phyloP scores from a whole-genome alignment of 2,888 invertebrate species.

The Aphelenchoides bicaudatus region DNA sequence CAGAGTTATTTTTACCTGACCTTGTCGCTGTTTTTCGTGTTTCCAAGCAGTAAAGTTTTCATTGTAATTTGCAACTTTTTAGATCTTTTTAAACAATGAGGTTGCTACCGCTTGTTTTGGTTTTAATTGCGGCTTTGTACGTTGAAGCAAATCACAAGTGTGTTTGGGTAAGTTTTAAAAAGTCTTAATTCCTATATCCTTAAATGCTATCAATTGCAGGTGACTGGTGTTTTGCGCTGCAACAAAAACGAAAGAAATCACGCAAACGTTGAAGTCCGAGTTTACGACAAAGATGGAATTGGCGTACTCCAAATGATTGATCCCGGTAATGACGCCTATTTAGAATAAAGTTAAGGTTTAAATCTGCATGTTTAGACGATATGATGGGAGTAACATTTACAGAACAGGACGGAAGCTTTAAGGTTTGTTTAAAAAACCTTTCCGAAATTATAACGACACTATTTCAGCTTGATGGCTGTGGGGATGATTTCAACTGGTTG shows the following conservation, averaged over 20 bases:
- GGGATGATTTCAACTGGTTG: constrained; percentile 56
- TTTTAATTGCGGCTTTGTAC: neutral
- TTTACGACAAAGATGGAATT: constrained; percentile 50
- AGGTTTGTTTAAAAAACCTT: neutral
- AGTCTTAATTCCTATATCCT: too few species aligned
- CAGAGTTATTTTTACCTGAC: too few species aligned
- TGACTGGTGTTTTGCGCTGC: constrained; percentile 48
- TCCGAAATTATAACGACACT: constrained; percentile 2
- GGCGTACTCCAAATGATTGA: constrained; percentile 46
- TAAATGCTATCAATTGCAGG: too few species aligned
- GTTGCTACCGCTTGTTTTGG: neutral
- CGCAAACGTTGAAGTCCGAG: constrained; percentile 57
- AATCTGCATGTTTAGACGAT: too few species aligned
- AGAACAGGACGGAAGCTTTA: constrained; percentile 47
- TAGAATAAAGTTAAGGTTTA: too few species aligned
- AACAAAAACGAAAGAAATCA: constrained; percentile 47
- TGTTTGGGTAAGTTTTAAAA: too few species aligned
- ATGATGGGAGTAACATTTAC: constrained; percentile 59
- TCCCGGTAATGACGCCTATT: too few species aligned
- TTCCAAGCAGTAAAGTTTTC: too few species aligned
- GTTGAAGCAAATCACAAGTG: constrained; percentile 42
- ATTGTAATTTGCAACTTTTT: too few species aligned
- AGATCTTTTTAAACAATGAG: too few species aligned
- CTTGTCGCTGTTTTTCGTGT: too few species aligned
- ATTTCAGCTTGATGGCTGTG: constrained; percentile 59